Conservation (phyloP, 2,888 invertebrate species). For the Pseudolycoriella hygida region DNA sequence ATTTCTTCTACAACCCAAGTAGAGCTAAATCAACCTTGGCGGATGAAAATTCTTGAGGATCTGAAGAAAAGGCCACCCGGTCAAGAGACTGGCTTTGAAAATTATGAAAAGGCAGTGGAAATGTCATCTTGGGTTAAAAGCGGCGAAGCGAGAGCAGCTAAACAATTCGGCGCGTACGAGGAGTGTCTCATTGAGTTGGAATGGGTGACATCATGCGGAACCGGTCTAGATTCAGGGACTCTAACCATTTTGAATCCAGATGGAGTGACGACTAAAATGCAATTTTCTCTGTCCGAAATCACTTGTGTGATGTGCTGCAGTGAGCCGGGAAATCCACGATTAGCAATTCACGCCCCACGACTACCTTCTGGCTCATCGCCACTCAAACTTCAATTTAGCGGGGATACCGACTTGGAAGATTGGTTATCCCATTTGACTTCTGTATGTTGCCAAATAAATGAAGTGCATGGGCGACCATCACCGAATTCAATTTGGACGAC, state of each 20-base stretch:
- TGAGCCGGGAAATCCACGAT: constrained; percentile 60
- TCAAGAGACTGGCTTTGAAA: constrained; percentile 32
- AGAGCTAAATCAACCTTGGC: constrained; percentile 57
- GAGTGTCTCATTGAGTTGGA: constrained; percentile 68
- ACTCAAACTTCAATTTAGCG: constrained; percentile 57
- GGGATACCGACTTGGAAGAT: constrained; percentile 75
- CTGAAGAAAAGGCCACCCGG: constrained; percentile 39
- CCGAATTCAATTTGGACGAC: constrained; percentile 60
- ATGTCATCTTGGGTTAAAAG: constrained; percentile 74
- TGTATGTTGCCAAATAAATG: constrained; percentile 57
- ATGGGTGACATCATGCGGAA: constrained; percentile 48
- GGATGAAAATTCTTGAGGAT: constrained; percentile 49
- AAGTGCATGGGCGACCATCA: constrained; percentile 49
- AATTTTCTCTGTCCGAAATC: constrained; percentile 58
- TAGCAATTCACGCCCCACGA: constrained; percentile 55
- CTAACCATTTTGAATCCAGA: constrained; percentile 61
- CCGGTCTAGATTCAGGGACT: constrained; percentile 51
- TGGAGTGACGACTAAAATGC: constrained; percentile 53
- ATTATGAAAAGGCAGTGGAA: constrained; percentile 63
- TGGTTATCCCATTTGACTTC: constrained; percentile 70
- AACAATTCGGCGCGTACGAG: constrained; percentile 37
- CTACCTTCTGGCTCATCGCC: constrained; percentile 32
- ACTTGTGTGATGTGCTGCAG: constrained; percentile 60
- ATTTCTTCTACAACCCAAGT: constrained; percentile 31
- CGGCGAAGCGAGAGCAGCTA: constrained; percentile 55